Evolutionary conservation across 2,797 vertebrate species (phyloP).

Genomic region (Rhinophrynus dorsalis): DNA sequence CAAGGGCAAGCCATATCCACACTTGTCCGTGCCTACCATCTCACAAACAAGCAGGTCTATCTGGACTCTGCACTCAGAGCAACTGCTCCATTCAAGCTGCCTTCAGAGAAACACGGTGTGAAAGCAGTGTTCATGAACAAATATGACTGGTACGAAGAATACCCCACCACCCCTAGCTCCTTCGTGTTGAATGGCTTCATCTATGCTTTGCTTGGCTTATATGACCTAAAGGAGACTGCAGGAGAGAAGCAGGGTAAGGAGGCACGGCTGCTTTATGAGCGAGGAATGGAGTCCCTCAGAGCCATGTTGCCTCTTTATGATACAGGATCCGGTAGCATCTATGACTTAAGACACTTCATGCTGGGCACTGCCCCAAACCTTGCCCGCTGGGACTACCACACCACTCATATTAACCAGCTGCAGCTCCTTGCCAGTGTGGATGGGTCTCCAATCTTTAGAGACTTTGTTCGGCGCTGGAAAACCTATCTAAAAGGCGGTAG

Average conservation of each 20-base stretch:
- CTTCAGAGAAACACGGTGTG: slow-evolving; percentile 88
- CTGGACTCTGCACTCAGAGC: slow-evolving; percentile 85
- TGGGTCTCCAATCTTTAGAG: slow-evolving; percentile 85
- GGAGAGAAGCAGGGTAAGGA: slow-evolving; percentile 84
- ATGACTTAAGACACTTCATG: slow-evolving; percentile 95
- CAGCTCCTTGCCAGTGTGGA: slow-evolving; percentile 91
- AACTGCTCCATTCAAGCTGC: slow-evolving; percentile 85
- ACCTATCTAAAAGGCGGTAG: slow-evolving; percentile 90
- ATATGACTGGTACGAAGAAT: slow-evolving; percentile 98
- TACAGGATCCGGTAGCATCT: slow-evolving; percentile 96
- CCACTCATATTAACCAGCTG: slow-evolving; percentile 98
- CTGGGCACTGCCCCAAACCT: slow-evolving; percentile 91
- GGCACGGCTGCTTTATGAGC: slow-evolving; percentile 81
- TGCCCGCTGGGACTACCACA: slow-evolving; percentile 98
- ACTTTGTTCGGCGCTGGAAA: slow-evolving; percentile 92
- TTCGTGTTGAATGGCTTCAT: slow-evolving; percentile 98
- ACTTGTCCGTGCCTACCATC: slow-evolving; percentile 88
- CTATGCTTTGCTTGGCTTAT: slow-evolving; percentile 92
- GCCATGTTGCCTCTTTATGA: slow-evolving; percentile 96
- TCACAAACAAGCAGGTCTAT: slow-evolving; percentile 87
- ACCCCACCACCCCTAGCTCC: slow-evolving; percentile 94
- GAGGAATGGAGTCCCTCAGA: slow-evolving; percentile 92
- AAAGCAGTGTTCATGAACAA: slow-evolving; percentile 91
- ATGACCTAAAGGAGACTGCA: slow-evolving; percentile 89
- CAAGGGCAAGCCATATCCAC: slow-evolving; percentile 98